Evolutionary conservation across 2,113 vertebrate species (phyloP).

Genomic region (Falco punctatus): DNA sequence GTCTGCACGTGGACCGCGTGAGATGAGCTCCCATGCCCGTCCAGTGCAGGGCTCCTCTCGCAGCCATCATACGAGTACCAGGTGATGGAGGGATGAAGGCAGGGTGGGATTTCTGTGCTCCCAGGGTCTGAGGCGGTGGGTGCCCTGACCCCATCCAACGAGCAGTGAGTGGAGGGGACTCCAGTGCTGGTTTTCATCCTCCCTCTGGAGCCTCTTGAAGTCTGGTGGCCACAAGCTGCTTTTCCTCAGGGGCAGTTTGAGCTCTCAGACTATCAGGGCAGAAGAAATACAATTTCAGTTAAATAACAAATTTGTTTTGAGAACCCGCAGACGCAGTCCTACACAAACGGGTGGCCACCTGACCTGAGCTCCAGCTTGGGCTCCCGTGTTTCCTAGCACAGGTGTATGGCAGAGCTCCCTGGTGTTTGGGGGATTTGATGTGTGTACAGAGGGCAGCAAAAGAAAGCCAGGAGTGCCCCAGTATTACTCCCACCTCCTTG

Average conservation of each 20-base stretch:
- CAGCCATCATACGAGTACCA: fast-evolving
- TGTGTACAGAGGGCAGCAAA: neutral
- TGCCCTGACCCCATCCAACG: neutral
- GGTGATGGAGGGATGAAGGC: no score
- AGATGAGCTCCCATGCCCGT: fast-evolving
- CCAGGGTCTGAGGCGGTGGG: neutral
- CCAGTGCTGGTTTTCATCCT: neutral
- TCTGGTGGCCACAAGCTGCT: neutral
- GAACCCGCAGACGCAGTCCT: neutral
- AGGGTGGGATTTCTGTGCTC: neutral
- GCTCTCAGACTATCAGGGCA: neutral
- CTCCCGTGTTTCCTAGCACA: neutral
- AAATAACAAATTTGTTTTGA: neutral
- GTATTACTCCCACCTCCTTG: neutral
- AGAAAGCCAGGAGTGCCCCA: neutral
- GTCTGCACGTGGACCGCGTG: fast-evolving
- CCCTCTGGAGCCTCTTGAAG: neutral
- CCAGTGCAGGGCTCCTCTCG: neutral
- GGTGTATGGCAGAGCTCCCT: neutral
- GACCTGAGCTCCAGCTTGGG: neutral
- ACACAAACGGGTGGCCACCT: neutral
- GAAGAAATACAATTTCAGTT: neutral
- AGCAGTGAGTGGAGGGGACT: neutral
- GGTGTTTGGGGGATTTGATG: neutral
- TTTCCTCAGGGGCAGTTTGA: neutral